These are phyloP conservation scores for Mastomys natalensis DNA, from an alignment of 2,113 vertebrate genomes.

Conservation along the genomic window DNA sequence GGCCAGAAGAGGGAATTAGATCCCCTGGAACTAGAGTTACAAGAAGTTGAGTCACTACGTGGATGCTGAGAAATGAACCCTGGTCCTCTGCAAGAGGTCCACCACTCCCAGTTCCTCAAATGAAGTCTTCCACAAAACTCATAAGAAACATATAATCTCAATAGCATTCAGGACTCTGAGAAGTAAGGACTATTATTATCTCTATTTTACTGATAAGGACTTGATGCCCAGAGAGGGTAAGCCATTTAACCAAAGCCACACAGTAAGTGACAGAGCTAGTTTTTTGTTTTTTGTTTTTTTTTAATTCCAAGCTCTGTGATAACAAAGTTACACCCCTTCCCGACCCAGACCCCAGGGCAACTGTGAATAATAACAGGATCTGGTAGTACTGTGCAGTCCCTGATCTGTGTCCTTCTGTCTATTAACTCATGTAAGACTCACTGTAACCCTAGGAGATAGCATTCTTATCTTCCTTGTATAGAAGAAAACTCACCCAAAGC, in stretches of 20 bases:
- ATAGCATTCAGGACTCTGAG: background rate
- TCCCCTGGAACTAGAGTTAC: background rate
- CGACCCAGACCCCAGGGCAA: background rate
- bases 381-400: background rate
- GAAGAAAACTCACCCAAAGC: conserved; percentile 27
- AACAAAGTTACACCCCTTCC: background rate
- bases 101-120: background rate
- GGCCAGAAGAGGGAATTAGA: background rate
- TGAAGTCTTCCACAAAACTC: background rate
- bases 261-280: conserved; percentile 21
- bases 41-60: background rate
- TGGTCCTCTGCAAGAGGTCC: background rate
- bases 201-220: conserved; percentile 16
- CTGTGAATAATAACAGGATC: background rate
- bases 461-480: background rate
- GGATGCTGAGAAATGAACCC: background rate
- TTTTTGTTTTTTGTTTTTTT: background rate
- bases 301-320: background rate
- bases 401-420: background rate
- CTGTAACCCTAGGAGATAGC: background rate
- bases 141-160: background rate
- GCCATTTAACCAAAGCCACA: conserved; percentile 52
- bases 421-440: background rate
- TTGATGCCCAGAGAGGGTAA: conserved; percentile 57
- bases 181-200: conserved; percentile 34